Evolutionary conservation across 2,888 invertebrate genomes (phyloP).

Genomic region (Pocota personata): DNA sequence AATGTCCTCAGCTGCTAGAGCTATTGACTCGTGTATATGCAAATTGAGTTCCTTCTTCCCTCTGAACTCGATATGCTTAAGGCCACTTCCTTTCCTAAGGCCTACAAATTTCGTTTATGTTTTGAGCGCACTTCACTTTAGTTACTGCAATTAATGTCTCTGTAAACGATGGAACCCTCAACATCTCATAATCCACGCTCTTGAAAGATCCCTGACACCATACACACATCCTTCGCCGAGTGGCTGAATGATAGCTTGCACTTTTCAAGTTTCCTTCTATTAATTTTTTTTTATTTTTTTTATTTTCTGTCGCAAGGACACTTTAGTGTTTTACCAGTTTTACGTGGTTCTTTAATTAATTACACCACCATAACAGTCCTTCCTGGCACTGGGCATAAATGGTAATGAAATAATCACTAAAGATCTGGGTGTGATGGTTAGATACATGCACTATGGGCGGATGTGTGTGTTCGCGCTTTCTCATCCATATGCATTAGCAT

Average conservation of each 20-base stretch:
- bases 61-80: not conserved
- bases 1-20: not conserved
- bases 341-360: conserved; percentile 65
- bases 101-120: conserved; percentile 28
- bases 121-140: conserved; percentile 40
- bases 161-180: conserved; percentile 40
- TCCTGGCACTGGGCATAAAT: conserved; percentile 46
- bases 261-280: conserved; percentile 59
- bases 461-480: not conserved
- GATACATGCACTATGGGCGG: conserved; percentile 6
- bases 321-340: conserved; percentile 41
- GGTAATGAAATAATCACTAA: conserved; percentile 70
- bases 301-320: conserved; percentile 27
- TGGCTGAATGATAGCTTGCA: conserved; percentile 61
- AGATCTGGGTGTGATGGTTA: conserved; percentile 47
- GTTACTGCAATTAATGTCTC: conserved; percentile 63
- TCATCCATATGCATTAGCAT: conserved; percentile 61
- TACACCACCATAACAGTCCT: conserved; percentile 38
- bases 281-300: conserved; percentile 17
- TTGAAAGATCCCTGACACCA: conserved; percentile 46
- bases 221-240: conserved; percentile 27
- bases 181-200: conserved; percentile 57
- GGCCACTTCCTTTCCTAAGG: not conserved
- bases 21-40: conserved; percentile 43
- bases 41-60: conserved; percentile 19